Evolutionary conservation across 2,888 invertebrate species (phyloP).

Genomic region (Parasteatoda lunata): DNA sequence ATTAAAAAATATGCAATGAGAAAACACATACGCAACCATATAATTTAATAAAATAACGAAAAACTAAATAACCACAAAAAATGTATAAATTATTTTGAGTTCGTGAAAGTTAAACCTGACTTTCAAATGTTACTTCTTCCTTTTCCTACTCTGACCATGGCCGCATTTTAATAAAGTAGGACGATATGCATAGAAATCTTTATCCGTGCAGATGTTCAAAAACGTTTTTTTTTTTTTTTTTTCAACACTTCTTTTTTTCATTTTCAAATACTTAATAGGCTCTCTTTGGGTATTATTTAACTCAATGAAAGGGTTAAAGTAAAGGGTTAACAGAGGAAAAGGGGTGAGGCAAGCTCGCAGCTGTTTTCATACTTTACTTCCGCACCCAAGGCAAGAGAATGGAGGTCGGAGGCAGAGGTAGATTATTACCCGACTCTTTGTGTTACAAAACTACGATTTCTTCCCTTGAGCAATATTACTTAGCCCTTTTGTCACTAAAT

Average conservation of each 20-base stretch:
- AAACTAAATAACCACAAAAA: too few species aligned
- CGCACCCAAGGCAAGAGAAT: conserved; percentile 49
- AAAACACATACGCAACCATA: too few species aligned
- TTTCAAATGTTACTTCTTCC: background rate
- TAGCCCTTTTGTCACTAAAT: background rate
- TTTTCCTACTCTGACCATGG: conserved; percentile 31
- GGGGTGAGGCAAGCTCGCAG: conserved; percentile 29
- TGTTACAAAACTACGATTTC: background rate
- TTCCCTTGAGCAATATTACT: background rate
- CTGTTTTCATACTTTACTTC: conserved; percentile 43
- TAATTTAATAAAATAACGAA: too few species aligned
- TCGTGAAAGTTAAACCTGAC: conserved; percentile 29
- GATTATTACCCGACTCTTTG: conserved; percentile 43
- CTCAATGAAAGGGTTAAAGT: conserved; percentile 38
- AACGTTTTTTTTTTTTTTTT: too few species aligned
- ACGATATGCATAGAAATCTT: conserved; percentile 14
- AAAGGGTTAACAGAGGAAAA: conserved; percentile 44
- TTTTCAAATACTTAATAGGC: conserved; percentile 17
- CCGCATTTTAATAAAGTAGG: conserved; percentile 56
- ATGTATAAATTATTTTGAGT: too few species aligned
- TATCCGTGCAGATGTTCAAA: conserved; percentile 39
- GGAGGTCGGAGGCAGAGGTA: conserved; percentile 39
- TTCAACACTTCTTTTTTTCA: background rate
- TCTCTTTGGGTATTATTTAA: conserved; percentile 10
- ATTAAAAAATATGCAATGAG: too few species aligned